Conservation (phyloP, 2,888 invertebrate genomes). For the Dolomedes plantarius region DNA sequence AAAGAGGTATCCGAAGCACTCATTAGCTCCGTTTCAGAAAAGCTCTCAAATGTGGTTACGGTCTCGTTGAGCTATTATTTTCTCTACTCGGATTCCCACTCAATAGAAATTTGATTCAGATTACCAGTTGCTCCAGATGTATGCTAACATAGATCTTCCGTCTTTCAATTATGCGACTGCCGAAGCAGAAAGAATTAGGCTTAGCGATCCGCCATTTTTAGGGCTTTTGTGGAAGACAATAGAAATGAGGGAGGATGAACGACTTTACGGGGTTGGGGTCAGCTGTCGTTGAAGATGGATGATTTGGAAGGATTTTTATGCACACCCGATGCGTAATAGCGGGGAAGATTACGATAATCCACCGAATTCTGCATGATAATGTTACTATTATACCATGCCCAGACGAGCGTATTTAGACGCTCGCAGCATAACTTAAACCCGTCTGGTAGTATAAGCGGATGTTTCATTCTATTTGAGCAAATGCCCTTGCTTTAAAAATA, state of each 20-base stretch:
- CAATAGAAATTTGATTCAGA: not conserved
- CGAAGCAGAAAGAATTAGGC: conserved; percentile 5
- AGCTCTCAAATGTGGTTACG: not conserved
- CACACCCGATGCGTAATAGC: not conserved
- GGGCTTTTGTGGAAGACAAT: not conserved
- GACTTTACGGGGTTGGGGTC: not conserved
- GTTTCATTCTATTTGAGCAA: no score
- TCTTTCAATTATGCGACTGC: not conserved
- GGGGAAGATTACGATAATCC: not conserved
- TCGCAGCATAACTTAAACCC: no score
- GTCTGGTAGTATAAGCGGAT: no score
- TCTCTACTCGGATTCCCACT: not conserved
- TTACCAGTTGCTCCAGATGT: not conserved
- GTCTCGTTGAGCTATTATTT: not conserved
- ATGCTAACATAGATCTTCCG: not conserved
- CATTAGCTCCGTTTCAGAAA: not conserved
- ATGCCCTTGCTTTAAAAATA: no score
- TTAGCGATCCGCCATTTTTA: not conserved
- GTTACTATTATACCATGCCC: no score
- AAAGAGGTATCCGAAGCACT: no score
- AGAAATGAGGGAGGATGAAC: not conserved
- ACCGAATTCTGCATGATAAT: no score
- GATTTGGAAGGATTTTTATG: not conserved
- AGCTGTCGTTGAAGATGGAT: not conserved
- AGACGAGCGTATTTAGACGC: no score